phyloP scores from a whole-genome alignment of 2,113 vertebrate species.

The Neotoma lepida region DNA sequence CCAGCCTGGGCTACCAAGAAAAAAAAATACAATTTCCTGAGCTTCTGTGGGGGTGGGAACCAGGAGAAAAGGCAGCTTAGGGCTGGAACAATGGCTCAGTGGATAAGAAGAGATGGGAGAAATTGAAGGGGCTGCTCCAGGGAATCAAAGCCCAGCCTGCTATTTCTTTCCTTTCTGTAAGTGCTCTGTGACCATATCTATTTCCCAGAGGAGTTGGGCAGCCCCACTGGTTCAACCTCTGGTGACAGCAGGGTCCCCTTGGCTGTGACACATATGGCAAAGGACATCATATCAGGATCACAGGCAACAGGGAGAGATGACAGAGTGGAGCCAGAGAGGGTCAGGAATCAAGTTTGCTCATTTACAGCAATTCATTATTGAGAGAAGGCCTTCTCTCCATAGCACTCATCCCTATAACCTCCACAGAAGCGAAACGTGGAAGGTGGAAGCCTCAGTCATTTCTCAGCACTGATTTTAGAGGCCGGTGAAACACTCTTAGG shows the following conservation, averaged over 20 bases:
- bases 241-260: background rate
- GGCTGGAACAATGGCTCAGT: background rate
- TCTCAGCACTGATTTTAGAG: background rate
- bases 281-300: background rate
- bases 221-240: background rate
- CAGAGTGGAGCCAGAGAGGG: background rate
- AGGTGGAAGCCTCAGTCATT: background rate
- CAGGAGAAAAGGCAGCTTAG: background rate
- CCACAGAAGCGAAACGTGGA: background rate
- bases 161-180: background rate
- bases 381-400: background rate
- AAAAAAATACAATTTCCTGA: background rate
- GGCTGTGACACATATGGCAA: background rate
- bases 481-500: background rate
- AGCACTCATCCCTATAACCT: background rate
- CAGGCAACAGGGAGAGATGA: background rate
- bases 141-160: background rate
- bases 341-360: background rate
- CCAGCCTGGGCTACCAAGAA: background rate
- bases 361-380: background rate
- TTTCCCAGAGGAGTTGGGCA: background rate
- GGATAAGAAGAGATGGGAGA: background rate
- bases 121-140: background rate
- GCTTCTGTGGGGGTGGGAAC: no score
- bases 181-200: background rate